Base-by-base conservation (phyloP, 2,888 invertebrate species). In the Marasmarcha lunaedactyla region DNA sequence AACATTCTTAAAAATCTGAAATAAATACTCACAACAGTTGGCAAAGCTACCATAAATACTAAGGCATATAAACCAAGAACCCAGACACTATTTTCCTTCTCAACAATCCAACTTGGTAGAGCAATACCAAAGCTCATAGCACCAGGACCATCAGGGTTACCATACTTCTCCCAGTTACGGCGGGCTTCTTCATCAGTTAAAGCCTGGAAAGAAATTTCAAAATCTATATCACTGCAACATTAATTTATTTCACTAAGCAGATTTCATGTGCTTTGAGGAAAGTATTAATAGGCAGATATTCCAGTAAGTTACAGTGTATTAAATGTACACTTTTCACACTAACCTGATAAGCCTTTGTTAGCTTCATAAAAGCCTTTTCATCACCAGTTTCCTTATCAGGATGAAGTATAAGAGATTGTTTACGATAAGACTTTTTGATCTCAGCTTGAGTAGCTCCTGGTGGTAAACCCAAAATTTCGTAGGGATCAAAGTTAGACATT, bases 61-160 rank as follows among this genome's bases (percentile, higher is more conserved):
- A 98, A 85, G 2, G 93, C 97, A 79, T 98, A 98, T 1, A 97
- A 86, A 2, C 97, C 97, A 37, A 98, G 85, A 4, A 97, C 98
- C 97, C 97, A 98, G 14, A 98, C 90, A 51, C 98, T 98, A 70
- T 99, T 99, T 74, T 99, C 97, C 70, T 98, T 97, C 64, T 98
- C 98, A 7, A 99, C 97, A 69, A 99, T 97, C 99, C 99, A 99
- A 40, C 98, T 98, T 4, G 99, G 99, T 39, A 99, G 72, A 5
- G 99, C 99, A 66, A 99, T 99, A 42, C 99, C 99, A 87, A 99
- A 99, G 56, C 95, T 96, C 90, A 97, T 98, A 14, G 97, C 98
- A 47, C 97, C 98, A 0, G 99, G 99, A 2, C 99, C 99, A 86
- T 99, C 99, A 1, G 99, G 99, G 85, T 99, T 99, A 14, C 99